Evolutionary conservation across 2,797 vertebrate genomes (phyloP).

Genomic region (Cacajao melanocephalus): DNA sequence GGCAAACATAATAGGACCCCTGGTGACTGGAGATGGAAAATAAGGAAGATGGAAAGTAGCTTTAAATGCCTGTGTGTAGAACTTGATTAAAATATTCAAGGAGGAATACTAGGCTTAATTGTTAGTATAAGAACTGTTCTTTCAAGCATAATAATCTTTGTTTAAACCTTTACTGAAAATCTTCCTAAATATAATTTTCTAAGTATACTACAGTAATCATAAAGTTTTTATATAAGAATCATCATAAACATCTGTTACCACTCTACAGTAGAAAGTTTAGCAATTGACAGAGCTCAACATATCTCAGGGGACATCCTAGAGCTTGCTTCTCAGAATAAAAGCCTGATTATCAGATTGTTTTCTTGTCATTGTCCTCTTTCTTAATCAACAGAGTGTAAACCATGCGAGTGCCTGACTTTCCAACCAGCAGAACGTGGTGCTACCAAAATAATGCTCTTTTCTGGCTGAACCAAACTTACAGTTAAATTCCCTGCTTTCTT

Average conservation of each 20-base stretch:
- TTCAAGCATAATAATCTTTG: conserved; percentile 5
- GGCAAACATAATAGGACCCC: neutral
- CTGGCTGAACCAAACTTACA: neutral
- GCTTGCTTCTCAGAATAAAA: conserved; percentile 44
- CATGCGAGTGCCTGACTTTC: neutral
- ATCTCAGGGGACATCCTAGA: neutral
- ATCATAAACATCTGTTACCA: neutral
- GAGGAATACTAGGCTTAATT: neutral
- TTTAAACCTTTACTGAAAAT: conserved; percentile 18
- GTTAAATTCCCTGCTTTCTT: neutral
- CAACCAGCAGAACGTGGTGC: neutral
- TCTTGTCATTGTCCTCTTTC: neutral
- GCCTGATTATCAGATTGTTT: neutral
- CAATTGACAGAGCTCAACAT: neutral
- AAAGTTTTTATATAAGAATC: neutral
- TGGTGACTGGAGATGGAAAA: neutral
- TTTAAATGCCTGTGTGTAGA: neutral
- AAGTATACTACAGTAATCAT: neutral
- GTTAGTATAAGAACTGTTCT: conserved; percentile 27
- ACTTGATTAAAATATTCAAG: conserved; percentile 35
- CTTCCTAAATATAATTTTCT: conserved; percentile 29
- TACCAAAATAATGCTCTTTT: neutral
- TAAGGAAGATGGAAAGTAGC: neutral
- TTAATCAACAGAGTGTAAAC: neutral
- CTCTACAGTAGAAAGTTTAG: neutral